phyloP scores from a whole-genome alignment of 2,888 invertebrate species.

The Terebella lapidaria region DNA sequence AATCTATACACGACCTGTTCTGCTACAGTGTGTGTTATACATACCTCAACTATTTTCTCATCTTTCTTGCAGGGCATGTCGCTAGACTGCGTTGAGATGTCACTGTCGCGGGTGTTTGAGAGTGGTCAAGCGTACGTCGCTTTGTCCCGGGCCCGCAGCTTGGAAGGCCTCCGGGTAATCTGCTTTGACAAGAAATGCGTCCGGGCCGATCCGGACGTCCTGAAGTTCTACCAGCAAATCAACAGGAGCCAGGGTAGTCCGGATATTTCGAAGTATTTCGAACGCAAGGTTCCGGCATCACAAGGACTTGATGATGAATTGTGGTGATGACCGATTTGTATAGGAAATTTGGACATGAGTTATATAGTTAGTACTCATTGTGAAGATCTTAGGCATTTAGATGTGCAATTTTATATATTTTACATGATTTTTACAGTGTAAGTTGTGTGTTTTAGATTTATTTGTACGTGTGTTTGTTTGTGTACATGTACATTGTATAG shows the following conservation, averaged over 20 bases:
- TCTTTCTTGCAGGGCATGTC: slow-evolving; percentile 79
- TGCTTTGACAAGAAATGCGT: slow-evolving; percentile 83
- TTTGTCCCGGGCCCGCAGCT: slow-evolving; percentile 81
- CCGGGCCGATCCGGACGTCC: slow-evolving; percentile 79
- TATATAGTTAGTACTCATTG: not conserved
- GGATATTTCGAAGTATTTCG: too few species aligned
- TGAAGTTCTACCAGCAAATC: slow-evolving; percentile 66
- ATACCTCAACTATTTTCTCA: too few species aligned
- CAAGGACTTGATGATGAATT: too few species aligned
- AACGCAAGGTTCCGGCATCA: too few species aligned
- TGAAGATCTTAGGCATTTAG: not conserved
- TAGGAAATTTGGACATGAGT: too few species aligned
- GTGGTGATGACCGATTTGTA: too few species aligned
- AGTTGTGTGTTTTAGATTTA: not conserved
- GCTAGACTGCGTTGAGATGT: slow-evolving; percentile 92
- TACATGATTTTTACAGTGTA: not conserved
- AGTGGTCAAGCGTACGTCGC: slow-evolving; percentile 96
- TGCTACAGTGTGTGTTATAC: too few species aligned
- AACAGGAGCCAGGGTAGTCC: not conserved
- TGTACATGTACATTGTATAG: not conserved
- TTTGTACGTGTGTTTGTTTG: not conserved
- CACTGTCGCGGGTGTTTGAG: slow-evolving; percentile 84
- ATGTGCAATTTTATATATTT: not conserved
- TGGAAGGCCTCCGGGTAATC: slow-evolving; percentile 76
- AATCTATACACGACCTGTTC: too few species aligned